Evolutionary conservation across 2,888 invertebrate species (phyloP).

Genomic region (Pseudanteris insignis): DNA sequence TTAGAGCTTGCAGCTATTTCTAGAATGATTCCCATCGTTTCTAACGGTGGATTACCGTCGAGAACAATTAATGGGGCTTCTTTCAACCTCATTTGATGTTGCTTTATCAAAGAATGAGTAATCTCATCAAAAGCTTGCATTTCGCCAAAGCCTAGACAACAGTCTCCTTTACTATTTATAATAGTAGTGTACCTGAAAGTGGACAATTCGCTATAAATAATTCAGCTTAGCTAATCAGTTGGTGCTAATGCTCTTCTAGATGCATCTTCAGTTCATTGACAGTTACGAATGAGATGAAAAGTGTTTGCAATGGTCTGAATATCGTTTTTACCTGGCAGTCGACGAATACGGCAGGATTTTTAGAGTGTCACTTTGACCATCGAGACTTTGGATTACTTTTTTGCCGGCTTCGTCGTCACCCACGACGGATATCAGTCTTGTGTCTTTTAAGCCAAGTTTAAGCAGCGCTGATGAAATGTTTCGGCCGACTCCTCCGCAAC

Average conservation of each 20-base stretch:
- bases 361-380: conserved; percentile 49
- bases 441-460: conserved; percentile 72
- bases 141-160: conserved; percentile 83
- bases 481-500: conserved; percentile 90
- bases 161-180: conserved; percentile 79
- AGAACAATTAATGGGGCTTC: conserved; percentile 79
- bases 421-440: conserved; percentile 59
- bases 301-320: neutral
- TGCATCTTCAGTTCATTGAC: neutral
- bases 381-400: conserved; percentile 53
- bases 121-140: conserved; percentile 82
- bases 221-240: neutral
- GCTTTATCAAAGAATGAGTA: conserved; percentile 72
- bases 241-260: neutral
- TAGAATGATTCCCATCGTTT: conserved; percentile 74
- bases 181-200: conserved; percentile 81
- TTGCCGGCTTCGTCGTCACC: conserved; percentile 59
- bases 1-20: conserved; percentile 71
- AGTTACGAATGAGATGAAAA: neutral
- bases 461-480: conserved; percentile 89
- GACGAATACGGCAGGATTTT: conserved; percentile 48
- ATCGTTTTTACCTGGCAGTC: conserved; percentile 55
- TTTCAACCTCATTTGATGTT: conserved; percentile 71
- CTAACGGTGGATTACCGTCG: conserved; percentile 82
- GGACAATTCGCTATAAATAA: neutral